Evolutionary conservation across 2,888 invertebrate species (phyloP), one percentile per base, ranked within the genome.

Genomic region (Noctua pronuba): DNA sequence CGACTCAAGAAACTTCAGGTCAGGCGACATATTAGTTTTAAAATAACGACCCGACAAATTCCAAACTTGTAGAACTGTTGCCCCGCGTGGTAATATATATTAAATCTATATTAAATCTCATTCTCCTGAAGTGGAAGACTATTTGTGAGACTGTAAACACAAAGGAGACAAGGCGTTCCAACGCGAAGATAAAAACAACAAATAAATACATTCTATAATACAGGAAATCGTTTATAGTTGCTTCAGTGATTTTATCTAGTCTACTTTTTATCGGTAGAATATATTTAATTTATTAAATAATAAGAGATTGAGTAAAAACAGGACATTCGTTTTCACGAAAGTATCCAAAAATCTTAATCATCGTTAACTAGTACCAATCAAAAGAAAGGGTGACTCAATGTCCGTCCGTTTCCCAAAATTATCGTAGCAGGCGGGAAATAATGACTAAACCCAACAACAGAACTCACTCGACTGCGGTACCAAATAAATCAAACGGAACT

Each of bases 91-190:
- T 70, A 58, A 85, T 82, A n/a, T n/a, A n/a, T n/a, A n/a, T n/a
- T n/a, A n/a, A n/a, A n/a, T n/a, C n/a, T n/a, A n/a, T n/a, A 82
- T 80, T 82, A 69, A 80, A 86, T 77, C 73, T 73, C 41, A 38
- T 70, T 66, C 60, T 75, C 18, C 49, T 31, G 62, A 69, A 76
- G 64, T 55, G 31, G 55, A 75, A 84, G 18, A 77, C 65, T 74
- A 79, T 79, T 82, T 75, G 62, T 52, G 16, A 75, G 21, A 73
- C 18, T 16, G 64, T 71, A 46, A 52, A 79, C 28, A 58, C 16
- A 41, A 65, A 65, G 41, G n/a, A 41, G 41, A 28, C 41, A 41
- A 65, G n/a, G n/a, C 41, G 8, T 18, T 65, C 41, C 64, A 65
- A 2, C 41, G 8, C 18, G n/a, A 41, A 18, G 65, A 28, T 65